Conservation (phyloP, 2,888 invertebrate genomes). For the Electrophaes corylata region DNA sequence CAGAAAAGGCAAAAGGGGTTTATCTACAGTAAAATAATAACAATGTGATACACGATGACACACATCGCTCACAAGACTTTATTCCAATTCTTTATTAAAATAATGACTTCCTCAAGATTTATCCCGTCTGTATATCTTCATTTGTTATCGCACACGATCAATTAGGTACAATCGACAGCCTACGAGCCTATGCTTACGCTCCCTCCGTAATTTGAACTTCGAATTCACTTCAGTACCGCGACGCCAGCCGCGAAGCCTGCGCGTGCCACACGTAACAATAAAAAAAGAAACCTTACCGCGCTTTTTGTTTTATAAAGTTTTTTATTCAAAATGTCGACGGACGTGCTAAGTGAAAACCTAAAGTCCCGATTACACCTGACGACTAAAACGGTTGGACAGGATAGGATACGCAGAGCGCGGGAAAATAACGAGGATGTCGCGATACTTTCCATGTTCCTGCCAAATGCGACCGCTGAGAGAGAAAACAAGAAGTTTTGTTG, state of each 20-base stretch:
- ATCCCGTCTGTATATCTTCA: slow-evolving; percentile 43
- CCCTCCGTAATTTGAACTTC: slow-evolving; percentile 45
- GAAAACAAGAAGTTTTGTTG: slow-evolving; percentile 92
- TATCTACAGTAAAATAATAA: not conserved
- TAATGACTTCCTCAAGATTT: slow-evolving; percentile 44
- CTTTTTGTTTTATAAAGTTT: slow-evolving; percentile 42
- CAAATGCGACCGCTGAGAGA: slow-evolving; percentile 85
- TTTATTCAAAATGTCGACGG: slow-evolving; percentile 86
- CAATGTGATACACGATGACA: not conserved
- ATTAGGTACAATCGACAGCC: slow-evolving; percentile 72
- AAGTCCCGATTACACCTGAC: slow-evolving; percentile 89
- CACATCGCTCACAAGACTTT: too few relatives aligned
- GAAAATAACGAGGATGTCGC: slow-evolving; percentile 95
- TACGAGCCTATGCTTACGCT: slow-evolving; percentile 54
- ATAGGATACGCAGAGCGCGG: slow-evolving; percentile 90
- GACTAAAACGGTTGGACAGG: slow-evolving; percentile 92
- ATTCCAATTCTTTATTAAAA: slow-evolving; percentile 31
- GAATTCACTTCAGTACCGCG: slow-evolving; percentile 62
- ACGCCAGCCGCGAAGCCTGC: slow-evolving; percentile 76
- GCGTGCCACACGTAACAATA: slow-evolving; percentile 36
- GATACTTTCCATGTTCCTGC: slow-evolving; percentile 92
- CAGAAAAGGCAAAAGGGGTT: not conserved
- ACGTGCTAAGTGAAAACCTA: slow-evolving; percentile 91
- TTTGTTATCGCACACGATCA: slow-evolving; percentile 65
- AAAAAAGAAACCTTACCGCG: slow-evolving; percentile 52